Evolutionary conservation across 92 coral and sea anemone genomes (phyloP), one percentile per base, ranked within the genome.

Genomic region (Scolanthus callimorphus): DNA sequence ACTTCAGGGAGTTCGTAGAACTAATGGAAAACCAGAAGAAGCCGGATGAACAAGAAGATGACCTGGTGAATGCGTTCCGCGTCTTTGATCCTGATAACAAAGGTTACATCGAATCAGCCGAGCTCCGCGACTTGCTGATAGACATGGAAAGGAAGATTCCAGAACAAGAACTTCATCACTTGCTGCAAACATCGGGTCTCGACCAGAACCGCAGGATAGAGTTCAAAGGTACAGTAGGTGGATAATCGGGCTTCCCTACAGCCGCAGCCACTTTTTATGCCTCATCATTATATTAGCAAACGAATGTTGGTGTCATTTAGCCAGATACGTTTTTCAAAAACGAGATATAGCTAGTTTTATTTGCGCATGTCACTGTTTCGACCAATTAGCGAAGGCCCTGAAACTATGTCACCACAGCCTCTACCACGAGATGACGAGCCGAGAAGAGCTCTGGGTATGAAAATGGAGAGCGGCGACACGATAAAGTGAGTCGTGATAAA

Each of bases 61-160:
- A 86, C 30, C 45, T 77, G 51, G 45, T 67, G 27, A 70, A 76
- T 20, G 89, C 95, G 30, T 82, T 86, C 30, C 63, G 76, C 54
- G 63, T 86, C 45, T 86, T 86, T 45, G 95, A 86, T 50, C 50
- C 68, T 2, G 78, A 82, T 44, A 63, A 83, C 65, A 81, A 81
- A 23, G 95, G 95, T 3, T 82, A 66, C 69, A 76, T 81, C 26
- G 76, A 73, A 22, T 59, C 95, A 25, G 64, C 89, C 23, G 89
- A 86, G 39, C 64, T 86, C 9, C 72, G 95, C 31, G 60, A 61
- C 57, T 60, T 84, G 21, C 31, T 86, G 50, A 31, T 28, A 2
- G 11, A 23, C 22, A 73, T 86, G 84, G 87, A 84, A 25, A 77
- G 68, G 20, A 82, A 76, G 43, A 86, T 82, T 11, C 57, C 82